These are phyloP conservation scores for Percopsis transmontana DNA, from an alignment of 2,113 vertebrate genomes.

Conservation along the genomic window DNA sequence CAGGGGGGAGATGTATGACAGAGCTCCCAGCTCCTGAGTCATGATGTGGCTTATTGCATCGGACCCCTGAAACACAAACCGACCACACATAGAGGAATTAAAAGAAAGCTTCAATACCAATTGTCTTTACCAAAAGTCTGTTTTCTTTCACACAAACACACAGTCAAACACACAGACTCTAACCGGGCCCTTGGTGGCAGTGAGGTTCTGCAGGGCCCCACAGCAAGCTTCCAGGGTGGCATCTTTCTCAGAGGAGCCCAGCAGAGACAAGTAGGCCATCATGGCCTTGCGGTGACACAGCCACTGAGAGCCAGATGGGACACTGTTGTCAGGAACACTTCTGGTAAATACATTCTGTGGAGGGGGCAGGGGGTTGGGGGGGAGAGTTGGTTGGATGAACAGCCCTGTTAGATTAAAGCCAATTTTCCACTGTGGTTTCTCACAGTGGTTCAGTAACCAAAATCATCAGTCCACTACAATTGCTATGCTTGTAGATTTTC, in stretches of 20 bases:
- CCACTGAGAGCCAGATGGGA: conserved; percentile 80
- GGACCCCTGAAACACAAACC: conserved; percentile 77
- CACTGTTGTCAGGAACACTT: conserved; percentile 67
- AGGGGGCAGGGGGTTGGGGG: conserved; percentile 15
- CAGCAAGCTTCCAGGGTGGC: conserved; percentile 87
- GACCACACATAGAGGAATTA: neutral
- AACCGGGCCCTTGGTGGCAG: conserved; percentile 83
- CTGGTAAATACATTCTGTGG: conserved; percentile 67
- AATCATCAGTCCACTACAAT: too few relatives aligned
- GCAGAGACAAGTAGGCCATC: conserved; percentile 85
- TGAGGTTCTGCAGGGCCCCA: conserved; percentile 93
- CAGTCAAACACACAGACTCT: conserved; percentile 41
- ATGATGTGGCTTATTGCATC: conserved; percentile 84
- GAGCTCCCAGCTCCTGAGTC: conserved; percentile 81
- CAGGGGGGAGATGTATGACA: conserved; percentile 77
- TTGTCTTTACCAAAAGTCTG: too few relatives aligned
- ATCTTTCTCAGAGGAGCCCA: conserved; percentile 84
- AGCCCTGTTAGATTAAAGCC: neutral
- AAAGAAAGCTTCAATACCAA: neutral
- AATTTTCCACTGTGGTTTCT: too few relatives aligned
- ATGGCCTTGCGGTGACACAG: conserved; percentile 86
- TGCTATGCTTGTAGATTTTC: too few relatives aligned
- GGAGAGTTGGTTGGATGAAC: neutral
- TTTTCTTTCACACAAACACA: neutral
- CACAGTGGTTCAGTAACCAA: too few relatives aligned